Evolutionary conservation across 1,140 invertebrate genomes (phyloP).

Genomic region (Hyles euphorbiae): DNA sequence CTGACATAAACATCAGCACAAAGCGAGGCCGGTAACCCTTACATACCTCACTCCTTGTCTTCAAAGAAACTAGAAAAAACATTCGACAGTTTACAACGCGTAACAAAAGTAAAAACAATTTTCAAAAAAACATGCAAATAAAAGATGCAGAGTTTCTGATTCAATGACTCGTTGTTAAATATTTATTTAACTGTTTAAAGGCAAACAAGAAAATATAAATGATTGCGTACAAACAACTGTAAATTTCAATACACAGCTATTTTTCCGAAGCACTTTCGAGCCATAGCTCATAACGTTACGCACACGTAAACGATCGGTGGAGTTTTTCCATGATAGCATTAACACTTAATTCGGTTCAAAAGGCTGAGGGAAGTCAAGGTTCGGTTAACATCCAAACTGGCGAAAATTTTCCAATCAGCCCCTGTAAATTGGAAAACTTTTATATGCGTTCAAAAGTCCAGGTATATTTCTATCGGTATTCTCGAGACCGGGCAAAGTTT

Average conservation of each 20-base stretch:
- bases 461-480: constrained; percentile 64
- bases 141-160: too few species aligned
- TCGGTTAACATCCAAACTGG: constrained; percentile 69
- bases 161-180: too few species aligned
- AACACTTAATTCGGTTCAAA: constrained; percentile 48
- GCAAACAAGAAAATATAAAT: too few species aligned
- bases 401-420: constrained; percentile 73
- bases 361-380: constrained; percentile 56
- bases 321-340: constrained; percentile 9
- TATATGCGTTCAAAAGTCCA: constrained; percentile 72
- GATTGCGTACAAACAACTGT: neutral
- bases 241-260: neutral
- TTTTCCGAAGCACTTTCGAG: neutral
- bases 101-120: too few species aligned
- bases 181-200: too few species aligned
- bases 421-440: constrained; percentile 74
- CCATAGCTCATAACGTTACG: neutral
- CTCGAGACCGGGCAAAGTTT: constrained; percentile 45
- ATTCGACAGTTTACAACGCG: too few species aligned
- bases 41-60: too few species aligned
- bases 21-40: too few species aligned
- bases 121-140: too few species aligned
- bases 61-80: too few species aligned
- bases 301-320: neutral
- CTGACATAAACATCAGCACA: too few species aligned